phyloP scores from a whole-genome alignment of 2,113 vertebrate genomes.

The Oceanodroma tethys region DNA sequence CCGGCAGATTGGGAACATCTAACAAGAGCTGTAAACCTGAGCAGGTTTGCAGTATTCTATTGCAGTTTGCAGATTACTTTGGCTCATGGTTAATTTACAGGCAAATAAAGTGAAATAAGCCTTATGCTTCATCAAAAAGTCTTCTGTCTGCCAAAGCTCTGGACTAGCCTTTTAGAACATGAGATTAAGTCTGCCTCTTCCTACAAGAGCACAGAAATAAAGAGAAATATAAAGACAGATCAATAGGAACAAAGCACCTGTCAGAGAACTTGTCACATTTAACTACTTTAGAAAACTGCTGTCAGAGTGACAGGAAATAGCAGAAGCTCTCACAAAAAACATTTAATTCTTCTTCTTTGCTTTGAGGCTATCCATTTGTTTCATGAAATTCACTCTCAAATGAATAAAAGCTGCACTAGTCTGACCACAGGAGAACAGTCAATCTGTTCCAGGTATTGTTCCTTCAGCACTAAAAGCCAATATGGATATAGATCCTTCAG shows the following conservation, averaged over 20 bases:
- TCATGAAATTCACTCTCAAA: neutral
- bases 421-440: neutral
- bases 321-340: neutral
- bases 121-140: neutral
- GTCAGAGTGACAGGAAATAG: neutral
- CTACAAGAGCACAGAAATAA: conserved; percentile 2
- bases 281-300: conserved; percentile 1
- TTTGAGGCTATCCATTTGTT: neutral
- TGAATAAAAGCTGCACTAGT: neutral
- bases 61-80: neutral
- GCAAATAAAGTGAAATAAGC: conserved; percentile 24
- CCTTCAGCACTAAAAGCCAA: neutral
- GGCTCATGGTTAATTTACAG: conserved; percentile 2
- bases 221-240: conserved; percentile 23
- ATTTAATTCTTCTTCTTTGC: neutral
- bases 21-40: neutral
- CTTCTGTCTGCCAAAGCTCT: neutral
- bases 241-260: conserved; percentile 10
- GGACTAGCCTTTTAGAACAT: neutral
- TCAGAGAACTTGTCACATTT: neutral
- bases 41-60: neutral
- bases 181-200: neutral
- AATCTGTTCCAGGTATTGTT: neutral
- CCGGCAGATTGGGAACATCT: neutral
- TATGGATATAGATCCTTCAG: neutral